Evolutionary conservation across 2,888 invertebrate genomes (phyloP), one percentile per base, ranked within the genome.

Genomic region (Luperina nickerlii): DNA sequence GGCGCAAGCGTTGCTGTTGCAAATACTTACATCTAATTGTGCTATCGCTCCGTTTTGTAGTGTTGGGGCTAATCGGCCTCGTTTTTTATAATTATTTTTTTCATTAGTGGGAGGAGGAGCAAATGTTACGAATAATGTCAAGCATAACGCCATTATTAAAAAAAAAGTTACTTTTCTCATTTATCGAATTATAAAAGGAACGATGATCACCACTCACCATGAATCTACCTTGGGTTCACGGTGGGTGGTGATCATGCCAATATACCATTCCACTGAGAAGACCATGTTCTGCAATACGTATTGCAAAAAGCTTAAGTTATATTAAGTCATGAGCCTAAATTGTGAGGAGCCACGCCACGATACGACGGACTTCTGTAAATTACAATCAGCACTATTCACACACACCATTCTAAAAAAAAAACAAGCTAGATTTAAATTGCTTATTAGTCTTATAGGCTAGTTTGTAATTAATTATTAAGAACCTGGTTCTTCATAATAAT

Each of bases 21-120:
- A 88, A 92, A 92, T 91, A 92, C 91, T 91, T 91, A 93, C 93
- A 93, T 93, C 91, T 93, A 92, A 94, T 94, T 94, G 93, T 95
- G 91, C 92, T 94, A 94, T 94, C 94, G 91, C 88, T 91, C 75
- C 81, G 81, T 79, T 81, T 85, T 51, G 42, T 94, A 94, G 95
- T 93, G 95, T 87, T 91, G 95, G 89, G n/a, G 84, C 65, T 74
- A 65, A 76, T 77, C 11, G 24, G 32, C 51, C 5, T 7, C 1
- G 24, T 42, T 78, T 57, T 2, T 51, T 32, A 20, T 20, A 62
- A 45, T 54, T 5, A 24, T n/a, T n/a, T 11, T 6, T 74, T 24
- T 45, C 20, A 54, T 51, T 13, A 32, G 11, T 67, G 15, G 15
- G n/a, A 15, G 3, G 57, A 66, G 32, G 18, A 66, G 7, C 27